Percentiles rank a stretch among this genome's conserved stretches.
phyloP scores from a whole-genome alignment of 2,888 invertebrate species.

The Rapana venosa region DNA sequence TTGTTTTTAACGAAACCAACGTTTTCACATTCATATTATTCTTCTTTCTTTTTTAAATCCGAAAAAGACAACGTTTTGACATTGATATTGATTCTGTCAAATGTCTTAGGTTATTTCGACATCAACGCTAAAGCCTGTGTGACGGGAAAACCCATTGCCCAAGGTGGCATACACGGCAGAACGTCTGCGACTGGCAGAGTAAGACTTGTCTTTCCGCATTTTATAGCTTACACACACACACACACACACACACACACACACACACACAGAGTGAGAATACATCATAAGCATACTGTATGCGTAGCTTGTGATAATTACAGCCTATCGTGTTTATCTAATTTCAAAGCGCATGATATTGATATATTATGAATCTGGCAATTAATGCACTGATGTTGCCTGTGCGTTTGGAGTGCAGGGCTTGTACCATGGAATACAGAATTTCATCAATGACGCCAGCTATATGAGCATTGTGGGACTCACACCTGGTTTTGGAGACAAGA shows the following conservation, averaged over 20 bases:
- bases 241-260: constrained; percentile 2
- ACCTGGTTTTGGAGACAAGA: constrained; percentile 97
- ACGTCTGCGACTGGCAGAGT: constrained; percentile 94
- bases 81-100: too few species aligned
- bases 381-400: background rate
- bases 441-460: constrained; percentile 94
- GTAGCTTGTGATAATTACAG: background rate
- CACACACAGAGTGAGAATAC: background rate
- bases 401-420: constrained; percentile 69
- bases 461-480: constrained; percentile 95
- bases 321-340: background rate
- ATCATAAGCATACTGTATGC: background rate
- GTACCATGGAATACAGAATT: constrained; percentile 95
- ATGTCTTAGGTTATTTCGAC: constrained; percentile 86
- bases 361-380: background rate
- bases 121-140: constrained; percentile 98
- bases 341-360: background rate
- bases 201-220: constrained; percentile 57
- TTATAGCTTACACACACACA: background rate
- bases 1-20: too few species aligned
- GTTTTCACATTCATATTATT: too few species aligned
- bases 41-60: too few species aligned
- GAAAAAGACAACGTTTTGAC: too few species aligned
- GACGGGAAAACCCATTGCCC: constrained; percentile 97
- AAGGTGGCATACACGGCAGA: constrained; percentile 97